Evolutionary conservation across 2,888 invertebrate species (phyloP).

Genomic region (Chaitophorus viminalis): DNA sequence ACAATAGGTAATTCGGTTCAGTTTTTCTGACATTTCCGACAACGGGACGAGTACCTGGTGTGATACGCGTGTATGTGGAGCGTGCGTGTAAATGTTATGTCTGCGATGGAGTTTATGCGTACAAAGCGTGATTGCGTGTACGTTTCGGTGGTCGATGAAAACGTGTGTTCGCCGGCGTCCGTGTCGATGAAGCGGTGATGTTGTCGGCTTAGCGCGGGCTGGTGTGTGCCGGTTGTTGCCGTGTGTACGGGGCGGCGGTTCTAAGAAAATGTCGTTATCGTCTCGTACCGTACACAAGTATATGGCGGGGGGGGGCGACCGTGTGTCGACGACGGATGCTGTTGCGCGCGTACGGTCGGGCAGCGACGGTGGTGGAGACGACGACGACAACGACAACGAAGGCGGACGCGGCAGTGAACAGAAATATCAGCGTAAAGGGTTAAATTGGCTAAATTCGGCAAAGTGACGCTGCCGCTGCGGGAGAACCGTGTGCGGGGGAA

Average conservation of each 20-base stretch:
- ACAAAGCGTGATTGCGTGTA: neutral
- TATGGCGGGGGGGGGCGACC: neutral
- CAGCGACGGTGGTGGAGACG: neutral
- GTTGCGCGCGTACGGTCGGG: neutral
- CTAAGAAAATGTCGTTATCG: conserved; percentile 24
- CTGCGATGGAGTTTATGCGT: neutral
- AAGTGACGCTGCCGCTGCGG: conserved; percentile 50
- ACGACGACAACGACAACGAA: neutral
- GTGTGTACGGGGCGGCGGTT: conserved; percentile 2
- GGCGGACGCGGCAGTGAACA: neutral
- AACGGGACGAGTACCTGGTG: neutral
- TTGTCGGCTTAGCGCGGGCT: neutral
- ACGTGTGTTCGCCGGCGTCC: neutral
- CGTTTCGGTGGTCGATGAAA: neutral
- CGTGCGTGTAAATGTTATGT: too few relatives aligned
- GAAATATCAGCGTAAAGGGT: conserved; percentile 35
- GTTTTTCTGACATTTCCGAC: neutral
- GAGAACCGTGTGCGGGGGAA: conserved; percentile 25
- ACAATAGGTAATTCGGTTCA: neutral
- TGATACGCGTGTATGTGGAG: neutral
- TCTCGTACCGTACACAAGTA: neutral
- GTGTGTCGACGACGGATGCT: neutral
- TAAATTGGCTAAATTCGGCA: conserved; percentile 50
- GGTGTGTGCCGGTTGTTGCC: neutral
- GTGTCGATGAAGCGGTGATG: neutral